These are phyloP conservation scores for Crotalus tigris DNA, from an alignment of 2,113 vertebrate genomes.

Conservation along the genomic window DNA sequence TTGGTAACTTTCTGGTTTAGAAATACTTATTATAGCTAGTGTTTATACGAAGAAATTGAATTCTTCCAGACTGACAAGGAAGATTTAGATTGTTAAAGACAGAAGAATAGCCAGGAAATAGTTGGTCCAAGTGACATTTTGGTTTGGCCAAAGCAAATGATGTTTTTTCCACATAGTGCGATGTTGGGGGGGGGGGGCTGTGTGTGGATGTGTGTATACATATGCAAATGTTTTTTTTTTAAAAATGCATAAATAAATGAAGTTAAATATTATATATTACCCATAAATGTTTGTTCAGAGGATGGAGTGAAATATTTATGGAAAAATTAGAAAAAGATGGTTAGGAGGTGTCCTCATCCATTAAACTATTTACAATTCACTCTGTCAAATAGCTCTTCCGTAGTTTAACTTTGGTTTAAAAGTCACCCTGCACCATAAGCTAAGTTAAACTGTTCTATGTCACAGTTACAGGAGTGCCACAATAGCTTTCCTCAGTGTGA, in stretches of 20 bases:
- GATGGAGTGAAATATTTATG: not conserved
- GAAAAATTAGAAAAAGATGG: not conserved
- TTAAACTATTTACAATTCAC: not conserved
- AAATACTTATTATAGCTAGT: not conserved
- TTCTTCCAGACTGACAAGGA: not conserved
- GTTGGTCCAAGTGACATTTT: not conserved
- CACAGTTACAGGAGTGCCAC: not conserved
- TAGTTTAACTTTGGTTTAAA: not conserved
- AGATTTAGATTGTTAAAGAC: not conserved
- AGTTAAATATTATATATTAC: not conserved
- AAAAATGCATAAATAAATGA: not conserved
- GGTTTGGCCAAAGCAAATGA: not conserved
- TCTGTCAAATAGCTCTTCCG: not conserved
- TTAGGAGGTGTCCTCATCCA: not conserved
- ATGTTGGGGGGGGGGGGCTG: not conserved
- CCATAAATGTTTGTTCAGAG: not conserved
- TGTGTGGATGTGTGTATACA: not conserved
- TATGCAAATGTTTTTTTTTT: not conserved
- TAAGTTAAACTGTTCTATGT: not conserved
- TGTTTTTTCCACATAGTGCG: not conserved
- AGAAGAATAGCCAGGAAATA: not conserved
- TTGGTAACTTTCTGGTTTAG: not conserved
- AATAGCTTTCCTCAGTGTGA: not conserved
- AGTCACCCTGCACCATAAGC: not conserved
- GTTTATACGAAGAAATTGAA: not conserved